Evolutionary conservation across 2,888 invertebrate species (phyloP).

Genomic region (Merodon equestris): DNA sequence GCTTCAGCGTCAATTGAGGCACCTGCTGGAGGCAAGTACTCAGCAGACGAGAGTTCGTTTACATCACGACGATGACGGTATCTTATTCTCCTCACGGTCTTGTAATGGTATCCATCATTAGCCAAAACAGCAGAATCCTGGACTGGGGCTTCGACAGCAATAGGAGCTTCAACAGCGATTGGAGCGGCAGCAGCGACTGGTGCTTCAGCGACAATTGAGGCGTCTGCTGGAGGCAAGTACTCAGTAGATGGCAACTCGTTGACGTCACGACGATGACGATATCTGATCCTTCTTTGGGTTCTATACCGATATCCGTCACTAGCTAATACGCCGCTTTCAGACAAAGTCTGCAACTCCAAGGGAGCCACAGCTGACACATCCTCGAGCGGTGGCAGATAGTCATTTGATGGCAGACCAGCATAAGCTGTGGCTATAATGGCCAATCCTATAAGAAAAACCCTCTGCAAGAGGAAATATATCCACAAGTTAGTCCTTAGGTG

Average conservation of each 20-base stretch:
- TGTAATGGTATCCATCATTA: slow-evolving; percentile 76
- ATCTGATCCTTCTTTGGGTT: slow-evolving; percentile 48
- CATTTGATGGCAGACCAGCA: slow-evolving; percentile 75
- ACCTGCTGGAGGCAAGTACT: slow-evolving; percentile 68
- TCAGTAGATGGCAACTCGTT: slow-evolving; percentile 57
- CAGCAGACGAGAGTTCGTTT: slow-evolving; percentile 70
- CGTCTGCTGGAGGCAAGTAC: slow-evolving; percentile 55
- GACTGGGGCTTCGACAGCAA: slow-evolving; percentile 33
- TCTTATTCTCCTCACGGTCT: slow-evolving; percentile 70
- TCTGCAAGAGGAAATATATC: slow-evolving; percentile 36
- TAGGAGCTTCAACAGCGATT: slow-evolving; percentile 36
- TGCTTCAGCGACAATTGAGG: background rate
- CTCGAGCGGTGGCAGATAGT: slow-evolving; percentile 71
- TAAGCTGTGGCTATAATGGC: slow-evolving; percentile 73
- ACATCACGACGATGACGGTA: slow-evolving; percentile 72
- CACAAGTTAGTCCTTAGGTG: slow-evolving; percentile 15
- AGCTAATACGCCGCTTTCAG: slow-evolving; percentile 49
- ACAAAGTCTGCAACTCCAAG: slow-evolving; percentile 41
- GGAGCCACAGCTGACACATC: slow-evolving; percentile 47
- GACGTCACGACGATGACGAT: slow-evolving; percentile 64
- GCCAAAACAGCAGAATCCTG: slow-evolving; percentile 62
- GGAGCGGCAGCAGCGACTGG: background rate
- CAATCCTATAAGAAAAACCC: slow-evolving; percentile 61
- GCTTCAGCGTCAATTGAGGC: slow-evolving; percentile 12
- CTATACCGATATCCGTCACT: slow-evolving; percentile 69